phyloP scores from a whole-genome alignment of 2,797 vertebrate species.

The Typhlichthys subterraneus region DNA sequence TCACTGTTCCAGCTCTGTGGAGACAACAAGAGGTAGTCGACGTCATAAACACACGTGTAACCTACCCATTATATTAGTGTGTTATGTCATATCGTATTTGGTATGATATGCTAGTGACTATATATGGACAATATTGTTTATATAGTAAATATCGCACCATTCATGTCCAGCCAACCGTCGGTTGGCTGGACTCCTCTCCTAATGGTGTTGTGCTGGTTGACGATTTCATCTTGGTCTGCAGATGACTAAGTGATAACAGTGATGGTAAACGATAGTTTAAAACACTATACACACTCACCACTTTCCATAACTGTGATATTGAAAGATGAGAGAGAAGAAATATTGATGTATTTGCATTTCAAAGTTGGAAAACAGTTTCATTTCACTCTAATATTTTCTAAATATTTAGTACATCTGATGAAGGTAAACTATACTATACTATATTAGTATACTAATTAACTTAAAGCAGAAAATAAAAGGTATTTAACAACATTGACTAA shows the following conservation, averaged over 20 bases:
- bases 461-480: too few species aligned
- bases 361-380: too few species aligned
- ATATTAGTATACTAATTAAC: too few species aligned
- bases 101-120: too few species aligned
- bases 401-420: too few species aligned
- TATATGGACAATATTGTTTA: background rate
- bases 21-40: constrained; percentile 8
- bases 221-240: constrained; percentile 39
- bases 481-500: too few species aligned
- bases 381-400: too few species aligned
- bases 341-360: background rate
- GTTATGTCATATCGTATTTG: too few species aligned
- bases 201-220: constrained; percentile 40
- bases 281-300: background rate
- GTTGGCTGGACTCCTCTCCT: constrained; percentile 41
- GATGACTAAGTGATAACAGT: background rate
- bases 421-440: too few species aligned
- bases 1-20: constrained; percentile 55
- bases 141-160: constrained; percentile 46
- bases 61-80: too few species aligned
- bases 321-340: background rate
- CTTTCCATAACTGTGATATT: background rate
- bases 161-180: too few species aligned
- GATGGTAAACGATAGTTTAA: background rate
- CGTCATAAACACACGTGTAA: too few species aligned